These are phyloP conservation scores for Microcebus ravelobensis DNA, from an alignment of 2,113 vertebrate genomes.

Conservation along the genomic window DNA sequence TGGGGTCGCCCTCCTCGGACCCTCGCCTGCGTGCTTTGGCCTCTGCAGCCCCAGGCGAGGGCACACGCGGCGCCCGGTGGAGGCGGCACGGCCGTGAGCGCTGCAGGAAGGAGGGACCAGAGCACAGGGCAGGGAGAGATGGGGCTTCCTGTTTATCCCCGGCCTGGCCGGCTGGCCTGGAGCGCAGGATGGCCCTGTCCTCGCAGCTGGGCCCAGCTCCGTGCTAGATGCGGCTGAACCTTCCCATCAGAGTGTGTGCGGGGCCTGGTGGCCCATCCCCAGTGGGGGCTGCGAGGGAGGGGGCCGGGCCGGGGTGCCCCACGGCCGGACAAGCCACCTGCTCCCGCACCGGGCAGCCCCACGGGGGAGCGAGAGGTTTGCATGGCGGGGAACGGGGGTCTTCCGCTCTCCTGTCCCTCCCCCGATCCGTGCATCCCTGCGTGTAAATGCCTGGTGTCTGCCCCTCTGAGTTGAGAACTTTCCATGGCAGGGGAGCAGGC, in stretches of 20 bases:
- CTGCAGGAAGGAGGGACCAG: constrained; percentile 33
- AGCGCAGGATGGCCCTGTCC: neutral
- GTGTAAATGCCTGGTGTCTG: fast-evolving
- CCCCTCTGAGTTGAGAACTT: neutral
- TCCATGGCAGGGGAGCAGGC: fast-evolving
- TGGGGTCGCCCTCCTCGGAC: neutral
- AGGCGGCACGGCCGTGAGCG: neutral
- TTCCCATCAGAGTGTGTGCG: neutral
- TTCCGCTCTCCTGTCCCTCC: fast-evolving
- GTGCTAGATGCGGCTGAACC: neutral
- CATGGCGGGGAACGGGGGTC: fast-evolving
- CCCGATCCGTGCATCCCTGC: fast-evolving
- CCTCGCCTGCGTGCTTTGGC: neutral
- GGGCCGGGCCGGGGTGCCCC: fast-evolving
- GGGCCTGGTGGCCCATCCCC: neutral
- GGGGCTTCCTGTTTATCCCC: constrained; percentile 53
- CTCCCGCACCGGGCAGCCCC: neutral
- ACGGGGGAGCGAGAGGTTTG: fast-evolving
- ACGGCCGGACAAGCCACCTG: fast-evolving
- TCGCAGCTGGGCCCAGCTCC: neutral
- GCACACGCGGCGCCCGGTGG: neutral
- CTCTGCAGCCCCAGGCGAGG: neutral
- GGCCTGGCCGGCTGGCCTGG: no score
- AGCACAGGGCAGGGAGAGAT: neutral
- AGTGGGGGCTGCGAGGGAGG: neutral